Base-by-base conservation (phyloP, 2,888 invertebrate genomes). In the Palloptera scutellata region DNA sequence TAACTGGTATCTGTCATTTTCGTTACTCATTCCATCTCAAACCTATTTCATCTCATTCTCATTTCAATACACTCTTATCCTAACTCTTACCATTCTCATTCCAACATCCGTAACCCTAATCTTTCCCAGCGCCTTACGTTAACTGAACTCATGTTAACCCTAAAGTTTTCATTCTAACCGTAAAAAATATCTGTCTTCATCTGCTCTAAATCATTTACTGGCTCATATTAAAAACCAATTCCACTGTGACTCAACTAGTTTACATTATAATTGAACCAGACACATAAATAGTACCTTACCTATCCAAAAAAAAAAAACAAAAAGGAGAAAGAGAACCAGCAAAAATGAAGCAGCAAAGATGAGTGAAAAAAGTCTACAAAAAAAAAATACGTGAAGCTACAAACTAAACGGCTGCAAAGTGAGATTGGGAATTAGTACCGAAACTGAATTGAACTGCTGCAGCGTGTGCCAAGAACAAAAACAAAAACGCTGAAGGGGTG, bases 401-500 rank as follows among this genome's bases (percentile, higher is more conserved):
- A 1, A 17, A 11, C 11, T 73, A 75, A 80, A 76, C 78, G 81
- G 76, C 76, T 77, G 78, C 76, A 78, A 79, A 78, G 78, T 78
- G 78, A 80, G 78, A 79, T 80, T 81, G 81, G 80, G 80, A 81
- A 81, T 80, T 81, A 81, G 80, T 78, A 74, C 76, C 77, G 76
- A 74, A 76, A 68, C 66, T 65, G 40, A 43, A 59, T n/a, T 40
- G 5, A 40, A 61, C 61, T 20, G 13, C n/a, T 51, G 42, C 45
- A 15, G 6, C 15, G 48, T 17, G 48, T 17, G 30, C 15, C 45
- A 40, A 30, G 9, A 15, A 55, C 3, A 52, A 11, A 43, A 12
- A 19, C 40, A 12, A 20, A 51, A 64, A 51, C n/a, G n/a, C 10
- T 13, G 42, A 12, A 17, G 5, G 17, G 62, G 63, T 69, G 53